phyloP scores from a whole-genome alignment of 2,888 invertebrate species.

The Xylocampa areola region DNA sequence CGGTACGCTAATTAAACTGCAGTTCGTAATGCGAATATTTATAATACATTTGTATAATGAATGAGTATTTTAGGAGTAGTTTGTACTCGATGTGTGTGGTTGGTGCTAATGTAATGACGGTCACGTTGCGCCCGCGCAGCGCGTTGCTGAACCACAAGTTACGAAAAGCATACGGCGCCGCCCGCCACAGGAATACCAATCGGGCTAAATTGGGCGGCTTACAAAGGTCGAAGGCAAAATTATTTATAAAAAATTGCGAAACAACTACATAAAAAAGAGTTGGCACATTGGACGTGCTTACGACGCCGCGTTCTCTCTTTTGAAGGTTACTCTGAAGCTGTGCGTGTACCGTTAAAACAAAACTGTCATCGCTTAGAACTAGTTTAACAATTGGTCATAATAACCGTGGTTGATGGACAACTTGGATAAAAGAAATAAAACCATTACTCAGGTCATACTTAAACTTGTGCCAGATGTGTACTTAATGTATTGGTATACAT shows the following conservation, averaged over 20 bases:
- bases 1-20: conserved; percentile 41
- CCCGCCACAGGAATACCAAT: conserved; percentile 87
- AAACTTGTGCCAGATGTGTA: too few relatives aligned
- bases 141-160: conserved; percentile 77
- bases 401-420: conserved; percentile 49
- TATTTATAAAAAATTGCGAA: conserved; percentile 87
- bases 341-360: conserved; percentile 83
- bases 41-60: conserved; percentile 57
- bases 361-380: conserved; percentile 80
- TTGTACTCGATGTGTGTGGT: conserved; percentile 63
- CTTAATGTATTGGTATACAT: too few relatives aligned
- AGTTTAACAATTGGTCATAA: conserved; percentile 70
- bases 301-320: conserved; percentile 86
- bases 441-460: too few relatives aligned
- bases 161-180: conserved; percentile 82
- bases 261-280: conserved; percentile 84
- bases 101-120: conserved; percentile 68
- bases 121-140: conserved; percentile 74
- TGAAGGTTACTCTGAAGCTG: conserved; percentile 83
- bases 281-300: conserved; percentile 88
- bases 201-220: conserved; percentile 84
- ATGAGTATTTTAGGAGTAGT: conserved; percentile 65
- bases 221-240: conserved; percentile 89
- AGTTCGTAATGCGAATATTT: conserved; percentile 42
- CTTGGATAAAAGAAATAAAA: conserved; percentile 7